Base-by-base conservation (phyloP, 1,140 invertebrate species). In the Drosophila asahinai region DNA sequence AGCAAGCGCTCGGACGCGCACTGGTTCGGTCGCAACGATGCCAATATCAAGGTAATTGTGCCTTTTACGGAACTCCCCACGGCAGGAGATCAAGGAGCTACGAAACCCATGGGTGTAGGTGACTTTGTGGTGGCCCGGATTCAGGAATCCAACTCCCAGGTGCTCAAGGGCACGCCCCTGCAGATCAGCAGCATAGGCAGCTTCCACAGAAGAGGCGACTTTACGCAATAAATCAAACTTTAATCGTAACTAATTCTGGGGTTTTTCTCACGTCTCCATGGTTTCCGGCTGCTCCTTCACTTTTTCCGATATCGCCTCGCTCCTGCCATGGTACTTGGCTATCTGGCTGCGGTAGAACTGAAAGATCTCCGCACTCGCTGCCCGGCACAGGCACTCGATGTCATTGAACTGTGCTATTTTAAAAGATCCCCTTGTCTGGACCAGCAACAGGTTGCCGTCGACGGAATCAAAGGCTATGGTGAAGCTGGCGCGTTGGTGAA, bases 111-210 rank as follows among this genome's bases (percentile, higher is more conserved):
- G 45, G 75, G 93, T 58, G 83, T 93, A 17, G 97, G 97, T 2
- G 97, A 98, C 94, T 98, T 97, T 94, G 94, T 98, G n/a, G 95
- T 95, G 47, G 96, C 97, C 3, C 94, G 95, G 92, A 96, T 98
- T 40, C 93, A 93, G 17, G 94, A 94, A 19, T 95, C 96, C 1
- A 96, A 94, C 82, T 96, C 96, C 0, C 96, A 97, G 84, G 94
- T 96, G 30, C 93, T 98, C 19, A 96, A 94, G 79, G 97, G 96
- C 6, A 93, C 93, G 12, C 95, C 97, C 5, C 76, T 98, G n/a
- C 63, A 76, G 3, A 55, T 83, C 22, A 92, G 76, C 67, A 81
- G 73, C 43, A 86, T 92, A 40, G 15, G 30, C 22, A 52, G 67
- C 27, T 90, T 75, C 33, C 33, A 55, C 51, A 66, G 22, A 48